A percentile compares a stretch with the other conserved stretches of the same genome.
phyloP scores from a whole-genome alignment of 2,888 invertebrate species.

The Hyalella azteca region DNA sequence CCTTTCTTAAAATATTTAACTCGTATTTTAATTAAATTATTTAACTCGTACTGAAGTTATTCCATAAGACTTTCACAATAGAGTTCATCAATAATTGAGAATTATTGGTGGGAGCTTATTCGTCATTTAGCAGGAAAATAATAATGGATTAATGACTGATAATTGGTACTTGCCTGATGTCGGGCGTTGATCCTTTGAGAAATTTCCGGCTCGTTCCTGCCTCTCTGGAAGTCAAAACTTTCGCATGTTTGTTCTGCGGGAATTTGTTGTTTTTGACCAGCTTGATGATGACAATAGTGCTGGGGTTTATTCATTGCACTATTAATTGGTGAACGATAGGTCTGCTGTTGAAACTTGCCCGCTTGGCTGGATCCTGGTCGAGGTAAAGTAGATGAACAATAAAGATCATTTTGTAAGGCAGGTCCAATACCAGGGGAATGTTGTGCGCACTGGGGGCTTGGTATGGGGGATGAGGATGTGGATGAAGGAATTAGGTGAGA shows the following conservation, averaged over 20 bases:
- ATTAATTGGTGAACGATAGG: background rate
- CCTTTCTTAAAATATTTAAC: too few species aligned
- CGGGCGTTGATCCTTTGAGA: slow-evolving; percentile 9
- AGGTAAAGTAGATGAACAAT: slow-evolving; percentile 12
- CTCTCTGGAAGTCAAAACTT: background rate
- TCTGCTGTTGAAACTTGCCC: background rate
- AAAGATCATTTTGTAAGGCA: background rate
- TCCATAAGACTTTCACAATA: too few species aligned
- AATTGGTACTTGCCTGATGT: too few species aligned
- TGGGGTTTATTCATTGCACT: background rate
- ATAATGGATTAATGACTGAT: too few species aligned
- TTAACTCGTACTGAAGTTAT: too few species aligned
- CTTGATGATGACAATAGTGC: slow-evolving; percentile 1
- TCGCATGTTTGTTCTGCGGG: slow-evolving; percentile 1
- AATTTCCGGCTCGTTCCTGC: background rate
- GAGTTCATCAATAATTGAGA: too few species aligned
- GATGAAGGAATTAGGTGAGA: slow-evolving; percentile 16
- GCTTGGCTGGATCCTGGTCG: background rate
- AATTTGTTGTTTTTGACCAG: background rate
- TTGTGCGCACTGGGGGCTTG: slow-evolving; percentile 7
- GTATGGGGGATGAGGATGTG: slow-evolving; percentile 5
- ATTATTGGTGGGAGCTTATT: too few species aligned
- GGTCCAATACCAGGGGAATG: background rate
- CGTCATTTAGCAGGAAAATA: too few species aligned
- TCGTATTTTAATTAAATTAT: too few species aligned